Conservation (phyloP, 2,113 vertebrate species). For the Centropus bengalensis region DNA sequence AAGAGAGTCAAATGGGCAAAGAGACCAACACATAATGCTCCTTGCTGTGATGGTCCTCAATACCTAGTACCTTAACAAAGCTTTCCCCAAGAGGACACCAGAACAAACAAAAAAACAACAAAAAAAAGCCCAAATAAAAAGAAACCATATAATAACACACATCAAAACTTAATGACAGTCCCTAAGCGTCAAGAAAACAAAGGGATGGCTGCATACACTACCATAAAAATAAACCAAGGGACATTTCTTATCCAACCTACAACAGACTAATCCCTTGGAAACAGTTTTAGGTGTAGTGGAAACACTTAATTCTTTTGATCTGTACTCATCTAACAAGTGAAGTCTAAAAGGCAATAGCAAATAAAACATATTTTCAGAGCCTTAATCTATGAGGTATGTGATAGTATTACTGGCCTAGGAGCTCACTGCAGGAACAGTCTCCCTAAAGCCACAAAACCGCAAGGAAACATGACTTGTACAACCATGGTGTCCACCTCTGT, state of each 20-base stretch:
- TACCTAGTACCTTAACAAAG: background rate
- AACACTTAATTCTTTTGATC: background rate
- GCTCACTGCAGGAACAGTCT: background rate
- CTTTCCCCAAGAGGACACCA: background rate
- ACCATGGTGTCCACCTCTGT: rapidly evolving
- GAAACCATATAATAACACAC: background rate
- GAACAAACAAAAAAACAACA: background rate
- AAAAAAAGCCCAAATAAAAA: background rate
- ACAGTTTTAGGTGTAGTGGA: background rate
- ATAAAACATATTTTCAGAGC: background rate
- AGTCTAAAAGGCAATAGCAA: background rate
- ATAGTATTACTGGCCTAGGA: background rate
- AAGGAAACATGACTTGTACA: background rate
- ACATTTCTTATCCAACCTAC: background rate
- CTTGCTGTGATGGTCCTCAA: background rate
- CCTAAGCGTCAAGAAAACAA: background rate
- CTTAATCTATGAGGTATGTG: background rate
- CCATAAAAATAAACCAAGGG: background rate
- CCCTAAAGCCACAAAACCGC: background rate
- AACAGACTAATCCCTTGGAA: background rate
- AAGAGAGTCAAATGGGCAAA: background rate
- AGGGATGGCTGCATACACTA: background rate
- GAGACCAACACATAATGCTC: background rate
- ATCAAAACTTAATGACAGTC: background rate
- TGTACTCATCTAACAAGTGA: background rate